Conservation (phyloP, 64 coral and sea anemone genomes). For the Cladopsammia gracilis region DNA sequence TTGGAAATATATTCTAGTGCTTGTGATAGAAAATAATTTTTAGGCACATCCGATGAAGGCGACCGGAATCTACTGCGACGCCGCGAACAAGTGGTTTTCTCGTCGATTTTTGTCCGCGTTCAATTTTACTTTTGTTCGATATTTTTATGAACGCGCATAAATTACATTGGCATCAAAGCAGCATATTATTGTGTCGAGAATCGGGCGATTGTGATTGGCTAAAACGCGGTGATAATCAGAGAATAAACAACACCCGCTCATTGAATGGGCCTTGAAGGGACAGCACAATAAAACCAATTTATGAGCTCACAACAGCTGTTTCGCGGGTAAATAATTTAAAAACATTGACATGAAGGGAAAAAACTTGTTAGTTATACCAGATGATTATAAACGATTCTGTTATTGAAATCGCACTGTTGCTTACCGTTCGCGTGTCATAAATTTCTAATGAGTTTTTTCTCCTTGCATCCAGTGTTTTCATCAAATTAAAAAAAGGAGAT, state of each 20-base stretch:
- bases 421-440: background rate
- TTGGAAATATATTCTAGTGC: background rate
- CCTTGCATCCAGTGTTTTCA: background rate
- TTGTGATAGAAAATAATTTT: background rate
- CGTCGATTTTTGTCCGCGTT: constrained; percentile 31
- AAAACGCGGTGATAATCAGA: constrained; percentile 32
- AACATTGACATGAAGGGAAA: background rate
- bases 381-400: background rate
- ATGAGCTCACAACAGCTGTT: constrained; percentile 52
- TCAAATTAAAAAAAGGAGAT: background rate
- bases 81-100: background rate
- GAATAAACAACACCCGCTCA: constrained; percentile 49
- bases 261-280: constrained; percentile 10
- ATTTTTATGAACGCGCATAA: constrained; percentile 44
- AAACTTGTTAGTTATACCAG: background rate
- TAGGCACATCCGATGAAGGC: background rate
- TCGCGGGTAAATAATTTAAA: constrained; percentile 32
- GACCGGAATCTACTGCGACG: background rate
- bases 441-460: background rate
- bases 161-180: constrained; percentile 22
- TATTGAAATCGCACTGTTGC: background rate
- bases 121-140: constrained; percentile 50
- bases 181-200: constrained; percentile 18
- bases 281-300: constrained; percentile 42
- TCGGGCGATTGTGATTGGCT: constrained; percentile 14